These are phyloP conservation scores for Tortricodes alternella DNA, from an alignment of 2,888 invertebrate genomes.

Conservation along the genomic window DNA sequence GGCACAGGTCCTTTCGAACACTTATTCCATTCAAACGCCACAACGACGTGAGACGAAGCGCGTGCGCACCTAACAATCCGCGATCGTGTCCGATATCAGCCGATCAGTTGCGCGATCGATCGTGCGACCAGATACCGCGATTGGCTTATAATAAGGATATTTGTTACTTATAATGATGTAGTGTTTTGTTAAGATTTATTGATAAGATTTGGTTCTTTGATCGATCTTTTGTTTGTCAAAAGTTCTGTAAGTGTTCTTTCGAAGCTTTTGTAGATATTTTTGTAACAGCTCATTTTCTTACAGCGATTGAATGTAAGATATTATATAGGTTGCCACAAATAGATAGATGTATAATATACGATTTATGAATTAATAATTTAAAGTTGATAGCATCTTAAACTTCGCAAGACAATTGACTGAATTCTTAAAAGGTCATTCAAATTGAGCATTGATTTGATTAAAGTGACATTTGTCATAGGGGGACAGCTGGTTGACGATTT, in stretches of 20 bases:
- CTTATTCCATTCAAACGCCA: constrained; percentile 13
- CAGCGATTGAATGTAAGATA: too few relatives aligned
- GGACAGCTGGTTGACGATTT: too few relatives aligned
- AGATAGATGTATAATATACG: too few relatives aligned
- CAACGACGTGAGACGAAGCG: constrained; percentile 2
- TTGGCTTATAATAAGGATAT: constrained; percentile 20
- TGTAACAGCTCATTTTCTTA: too few relatives aligned
- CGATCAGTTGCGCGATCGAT: constrained; percentile 33
- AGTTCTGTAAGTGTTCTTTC: neutral
- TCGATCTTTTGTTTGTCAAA: neutral
- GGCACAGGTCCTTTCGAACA: constrained; percentile 2
- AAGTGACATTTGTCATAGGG: too few relatives aligned
- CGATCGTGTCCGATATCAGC: constrained; percentile 46
- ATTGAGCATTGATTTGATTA: too few relatives aligned
- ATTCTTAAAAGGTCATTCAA: too few relatives aligned
- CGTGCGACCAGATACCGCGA: constrained; percentile 13
- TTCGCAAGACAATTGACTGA: too few relatives aligned
- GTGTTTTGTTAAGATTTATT: constrained; percentile 12
- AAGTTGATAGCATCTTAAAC: too few relatives aligned
- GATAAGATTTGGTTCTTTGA: neutral
- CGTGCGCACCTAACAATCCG: constrained; percentile 7
- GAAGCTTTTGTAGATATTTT: neutral
- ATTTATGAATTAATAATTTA: too few relatives aligned
- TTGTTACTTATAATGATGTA: constrained; percentile 19
- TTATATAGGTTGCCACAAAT: too few relatives aligned